These are phyloP conservation scores for Malacosoma neustria DNA, from an alignment of 2,888 invertebrate species.

Conservation along the genomic window DNA sequence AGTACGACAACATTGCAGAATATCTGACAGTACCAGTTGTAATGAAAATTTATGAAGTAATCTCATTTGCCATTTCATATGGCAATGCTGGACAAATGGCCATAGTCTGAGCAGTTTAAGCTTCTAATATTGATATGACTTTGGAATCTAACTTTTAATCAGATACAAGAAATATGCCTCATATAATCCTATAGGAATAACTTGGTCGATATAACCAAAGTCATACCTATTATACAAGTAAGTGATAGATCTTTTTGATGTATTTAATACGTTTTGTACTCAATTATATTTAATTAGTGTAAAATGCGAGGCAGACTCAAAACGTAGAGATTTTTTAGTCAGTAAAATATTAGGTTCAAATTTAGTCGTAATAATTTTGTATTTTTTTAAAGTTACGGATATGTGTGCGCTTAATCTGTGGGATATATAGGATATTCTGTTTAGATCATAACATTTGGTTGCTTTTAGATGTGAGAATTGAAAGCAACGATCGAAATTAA, in stretches of 20 bases:
- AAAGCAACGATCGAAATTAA: not conserved
- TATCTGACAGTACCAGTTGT: too few species aligned
- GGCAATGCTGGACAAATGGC: too few species aligned
- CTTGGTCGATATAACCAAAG: constrained; percentile 10
- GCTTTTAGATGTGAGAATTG: not conserved
- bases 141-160: constrained; percentile 21
- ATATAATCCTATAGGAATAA: too few species aligned
- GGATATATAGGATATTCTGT: too few species aligned
- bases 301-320: constrained; percentile 40
- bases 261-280: constrained; percentile 71
- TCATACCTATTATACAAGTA: constrained; percentile 24
- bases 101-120: too few species aligned
- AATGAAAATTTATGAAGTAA: too few species aligned
- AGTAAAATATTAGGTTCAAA: not conserved
- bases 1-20: too few species aligned
- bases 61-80: too few species aligned
- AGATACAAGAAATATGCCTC: too few species aligned
- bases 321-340: constrained; percentile 1
- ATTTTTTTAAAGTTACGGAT: not conserved
- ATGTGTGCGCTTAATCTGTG: too few species aligned
- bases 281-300: constrained; percentile 57
- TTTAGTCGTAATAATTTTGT: not conserved
- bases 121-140: constrained; percentile 28
- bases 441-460: not conserved
- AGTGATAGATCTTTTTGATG: constrained; percentile 58